Percentiles rank a stretch among this genome's conserved stretches.
Evolutionary conservation across 2,797 vertebrate genomes (phyloP).

Genomic region (Hapalemur alaotrensis): DNA sequence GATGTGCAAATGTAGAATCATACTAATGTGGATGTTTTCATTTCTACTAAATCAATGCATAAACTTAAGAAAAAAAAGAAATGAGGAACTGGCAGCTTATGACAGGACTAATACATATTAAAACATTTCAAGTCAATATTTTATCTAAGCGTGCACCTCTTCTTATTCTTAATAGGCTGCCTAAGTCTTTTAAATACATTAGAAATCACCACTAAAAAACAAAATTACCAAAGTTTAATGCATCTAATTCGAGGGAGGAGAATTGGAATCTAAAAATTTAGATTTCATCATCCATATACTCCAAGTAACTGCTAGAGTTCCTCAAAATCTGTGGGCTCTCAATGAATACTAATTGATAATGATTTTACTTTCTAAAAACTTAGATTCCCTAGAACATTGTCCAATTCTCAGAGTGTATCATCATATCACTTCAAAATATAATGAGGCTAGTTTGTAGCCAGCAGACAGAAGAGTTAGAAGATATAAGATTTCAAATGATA

Average conservation of each 20-base stretch:
- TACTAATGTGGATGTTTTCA: constrained; percentile 41
- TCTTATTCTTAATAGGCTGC: background rate
- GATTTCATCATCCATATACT: background rate
- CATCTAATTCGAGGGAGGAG: rapidly evolving
- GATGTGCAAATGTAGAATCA: constrained; percentile 57
- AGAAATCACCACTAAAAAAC: background rate
- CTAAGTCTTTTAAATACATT: background rate
- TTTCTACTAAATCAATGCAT: constrained; percentile 49
- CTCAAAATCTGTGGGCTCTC: background rate
- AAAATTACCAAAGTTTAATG: background rate
- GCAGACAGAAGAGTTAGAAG: background rate
- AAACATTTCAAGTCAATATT: background rate
- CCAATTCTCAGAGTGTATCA: background rate
- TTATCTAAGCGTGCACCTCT: background rate
- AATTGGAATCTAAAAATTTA: background rate
- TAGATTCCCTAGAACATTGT: constrained; percentile 17
- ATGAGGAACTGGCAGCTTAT: background rate
- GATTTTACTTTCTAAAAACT: constrained; percentile 13
- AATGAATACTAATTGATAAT: background rate
- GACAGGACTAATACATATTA: background rate
- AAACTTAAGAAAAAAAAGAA: background rate
- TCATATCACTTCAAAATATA: background rate
- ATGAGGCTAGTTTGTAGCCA: constrained; percentile 35
- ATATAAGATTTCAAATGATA: constrained; percentile 43
- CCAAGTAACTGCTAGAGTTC: background rate